Evolutionary conservation across 1,140 invertebrate species (phyloP).

Genomic region (Paralvinella palmiformis): DNA sequence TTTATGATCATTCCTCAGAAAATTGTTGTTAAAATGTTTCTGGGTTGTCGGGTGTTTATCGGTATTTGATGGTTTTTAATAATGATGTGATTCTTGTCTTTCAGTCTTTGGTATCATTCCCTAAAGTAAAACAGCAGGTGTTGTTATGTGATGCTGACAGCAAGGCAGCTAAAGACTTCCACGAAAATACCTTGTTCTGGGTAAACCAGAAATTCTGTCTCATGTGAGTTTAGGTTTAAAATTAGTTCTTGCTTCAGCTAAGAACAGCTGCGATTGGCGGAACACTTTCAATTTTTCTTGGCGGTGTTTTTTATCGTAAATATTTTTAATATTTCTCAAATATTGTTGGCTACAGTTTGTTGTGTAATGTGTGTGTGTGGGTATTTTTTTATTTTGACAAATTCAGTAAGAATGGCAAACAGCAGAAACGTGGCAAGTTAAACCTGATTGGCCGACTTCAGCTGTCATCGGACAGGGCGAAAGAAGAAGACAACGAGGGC

Average conservation of each 20-base stretch:
- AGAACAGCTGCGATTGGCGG: no score
- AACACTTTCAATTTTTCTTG: no score
- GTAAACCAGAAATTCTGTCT: slow-evolving; percentile 88
- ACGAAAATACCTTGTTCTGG: slow-evolving; percentile 88
- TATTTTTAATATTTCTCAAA: neutral
- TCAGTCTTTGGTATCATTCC: slow-evolving; percentile 87
- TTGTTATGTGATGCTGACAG: slow-evolving; percentile 72
- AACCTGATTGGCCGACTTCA: slow-evolving; percentile 92
- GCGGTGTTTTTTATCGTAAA: neutral
- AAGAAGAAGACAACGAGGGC: slow-evolving; percentile 89
- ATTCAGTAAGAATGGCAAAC: slow-evolving; percentile 81
- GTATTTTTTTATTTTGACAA: neutral
- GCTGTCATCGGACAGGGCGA: slow-evolving; percentile 87
- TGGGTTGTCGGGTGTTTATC: no score
- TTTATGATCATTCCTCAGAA: no score
- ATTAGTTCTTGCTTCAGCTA: neutral
- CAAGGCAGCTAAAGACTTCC: slow-evolving; percentile 86
- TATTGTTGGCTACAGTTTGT: neutral
- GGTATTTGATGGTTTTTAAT: no score
- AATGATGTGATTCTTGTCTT: slow-evolving; percentile 32
- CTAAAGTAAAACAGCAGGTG: slow-evolving; percentile 90
- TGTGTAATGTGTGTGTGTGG: neutral
- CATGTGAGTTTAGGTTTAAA: neutral
- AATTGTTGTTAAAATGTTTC: no score
- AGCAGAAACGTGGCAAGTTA: slow-evolving; percentile 87